These are phyloP conservation scores for Aptenodytes patagonicus DNA, from an alignment of 2,113 vertebrate genomes.

Conservation along the genomic window DNA sequence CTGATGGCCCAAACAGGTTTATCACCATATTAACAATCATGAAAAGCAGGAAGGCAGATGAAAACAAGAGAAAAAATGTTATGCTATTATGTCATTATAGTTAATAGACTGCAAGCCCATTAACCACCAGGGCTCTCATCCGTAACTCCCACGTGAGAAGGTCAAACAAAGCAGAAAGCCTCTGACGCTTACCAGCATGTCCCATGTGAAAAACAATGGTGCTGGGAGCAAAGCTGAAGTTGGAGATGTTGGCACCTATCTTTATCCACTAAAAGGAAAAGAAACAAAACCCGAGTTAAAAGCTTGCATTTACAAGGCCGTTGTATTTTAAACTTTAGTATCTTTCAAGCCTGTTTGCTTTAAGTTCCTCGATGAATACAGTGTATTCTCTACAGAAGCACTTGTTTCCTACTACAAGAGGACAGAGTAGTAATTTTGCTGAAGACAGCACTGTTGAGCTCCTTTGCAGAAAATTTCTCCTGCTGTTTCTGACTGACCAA, in stretches of 20 bases:
- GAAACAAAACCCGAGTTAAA: neutral
- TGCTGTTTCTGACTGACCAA: neutral
- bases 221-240: conserved; percentile 95
- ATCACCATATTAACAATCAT: conserved; percentile 65
- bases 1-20: conserved; percentile 70
- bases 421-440: neutral
- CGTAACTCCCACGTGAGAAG: conserved; percentile 63
- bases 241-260: conserved; percentile 96
- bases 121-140: conserved; percentile 53
- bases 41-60: conserved; percentile 71
- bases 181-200: conserved; percentile 87
- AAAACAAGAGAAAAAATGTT: conserved; percentile 68
- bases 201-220: conserved; percentile 93
- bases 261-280: conserved; percentile 87
- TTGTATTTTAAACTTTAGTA: neutral
- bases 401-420: neutral
- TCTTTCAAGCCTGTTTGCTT: neutral
- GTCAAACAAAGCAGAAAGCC: conserved; percentile 65
- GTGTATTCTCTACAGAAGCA: neutral
- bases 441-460: neutral
- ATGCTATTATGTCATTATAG: conserved; percentile 80
- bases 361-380: neutral
- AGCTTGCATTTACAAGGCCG: too few relatives aligned
- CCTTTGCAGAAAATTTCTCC: neutral
- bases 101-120: conserved; percentile 71